Conservation (phyloP, 2,113 vertebrate species). For the Burhinus bistriatus region DNA sequence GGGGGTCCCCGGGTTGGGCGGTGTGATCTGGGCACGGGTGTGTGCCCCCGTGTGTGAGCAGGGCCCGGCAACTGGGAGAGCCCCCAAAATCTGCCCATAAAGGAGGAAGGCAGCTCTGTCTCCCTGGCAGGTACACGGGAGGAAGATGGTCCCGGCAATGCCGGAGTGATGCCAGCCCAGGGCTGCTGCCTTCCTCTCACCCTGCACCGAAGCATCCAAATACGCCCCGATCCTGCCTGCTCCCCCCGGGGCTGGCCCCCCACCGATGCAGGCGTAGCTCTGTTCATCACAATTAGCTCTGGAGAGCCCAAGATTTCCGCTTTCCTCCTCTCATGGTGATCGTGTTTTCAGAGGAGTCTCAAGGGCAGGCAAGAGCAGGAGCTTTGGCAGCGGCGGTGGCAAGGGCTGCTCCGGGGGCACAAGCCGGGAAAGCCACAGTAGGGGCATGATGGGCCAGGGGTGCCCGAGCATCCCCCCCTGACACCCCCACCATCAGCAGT, state of each 20-base stretch:
- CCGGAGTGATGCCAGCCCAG: not conserved
- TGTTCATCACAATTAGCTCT: not conserved
- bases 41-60: not conserved
- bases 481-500: not conserved
- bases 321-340: no score
- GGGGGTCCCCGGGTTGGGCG: not conserved
- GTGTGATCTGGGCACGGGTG: rapidly evolving
- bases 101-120: not conserved
- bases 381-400: rapidly evolving
- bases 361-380: not conserved
- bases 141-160: rapidly evolving
- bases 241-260: not conserved
- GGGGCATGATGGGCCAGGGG: rapidly evolving
- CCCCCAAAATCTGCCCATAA: rapidly evolving
- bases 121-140: rapidly evolving
- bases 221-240: rapidly evolving
- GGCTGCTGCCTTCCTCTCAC: not conserved
- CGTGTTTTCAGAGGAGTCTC: not conserved
- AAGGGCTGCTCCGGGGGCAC: no score
- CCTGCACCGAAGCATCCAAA: not conserved
- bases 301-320: not conserved
- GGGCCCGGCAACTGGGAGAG: not conserved
- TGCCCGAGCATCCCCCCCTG: not conserved
- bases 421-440: rapidly evolving
- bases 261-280: not conserved